Evolutionary conservation across 2,113 vertebrate genomes (phyloP), one percentile per base, ranked within the genome.

Genomic region (Pagrus major): DNA sequence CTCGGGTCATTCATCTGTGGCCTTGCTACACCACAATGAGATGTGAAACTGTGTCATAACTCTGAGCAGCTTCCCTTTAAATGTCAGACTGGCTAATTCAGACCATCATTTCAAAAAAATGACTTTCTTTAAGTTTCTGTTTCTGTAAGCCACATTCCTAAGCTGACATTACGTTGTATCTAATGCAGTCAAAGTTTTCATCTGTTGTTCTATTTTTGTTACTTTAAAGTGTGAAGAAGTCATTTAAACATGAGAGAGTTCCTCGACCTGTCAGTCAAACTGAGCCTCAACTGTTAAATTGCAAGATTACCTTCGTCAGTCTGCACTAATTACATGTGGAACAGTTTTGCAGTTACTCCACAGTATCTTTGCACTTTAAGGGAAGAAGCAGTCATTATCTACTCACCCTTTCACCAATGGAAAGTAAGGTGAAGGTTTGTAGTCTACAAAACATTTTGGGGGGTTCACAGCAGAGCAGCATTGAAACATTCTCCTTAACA

Each of bases 11-110:
- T 67, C 70, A 80, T 72, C 63, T 49, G 14, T 49, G 51, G 9
- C 52, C 52, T 23, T 25, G 33, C 42, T 56, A 39, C n/a, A 76
- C 71, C 75, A 76, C 64, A 59, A 21, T 52, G 54, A 72, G 54
- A 83, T 35, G 69, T 83, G 75, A 78, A 78, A 55, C 61, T 20
- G 11, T 11, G 29, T 68, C 27, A 35, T 27, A 15, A 39, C n/a
- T 69, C 18, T 42, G 35, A 74, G 21, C n/a, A 81, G 39, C 44
- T 44, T 6, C 27, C n/a, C 59, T 64, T 21, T 51, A 33, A 71
- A 71, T 58, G 58, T 71, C 58, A 65, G 33, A 14, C 23, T 4
- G 49, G 21, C 37, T 6, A 14, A 68, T 47, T 47, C 52, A 18
- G 42, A 69, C 39, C 46, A 1, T 54, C 14, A 52, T 35, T 42